phyloP scores from a whole-genome alignment of 2,797 vertebrate genomes.

The Carcharodon carcharias region DNA sequence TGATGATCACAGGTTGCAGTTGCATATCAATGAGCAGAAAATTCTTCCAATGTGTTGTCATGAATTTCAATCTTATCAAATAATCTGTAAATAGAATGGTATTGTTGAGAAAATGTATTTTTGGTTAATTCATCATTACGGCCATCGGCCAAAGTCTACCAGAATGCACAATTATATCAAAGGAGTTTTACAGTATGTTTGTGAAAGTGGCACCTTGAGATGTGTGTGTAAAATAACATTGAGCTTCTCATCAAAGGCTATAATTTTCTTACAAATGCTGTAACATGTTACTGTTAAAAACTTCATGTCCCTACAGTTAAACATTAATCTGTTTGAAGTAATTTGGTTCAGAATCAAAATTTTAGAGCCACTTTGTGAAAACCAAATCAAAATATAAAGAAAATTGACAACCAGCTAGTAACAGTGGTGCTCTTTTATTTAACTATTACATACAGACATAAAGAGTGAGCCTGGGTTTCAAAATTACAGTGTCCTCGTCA shows the following conservation, averaged over 20 bases:
- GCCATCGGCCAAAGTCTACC: background rate
- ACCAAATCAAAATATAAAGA: background rate
- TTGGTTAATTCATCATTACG: background rate
- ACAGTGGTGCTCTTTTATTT: background rate
- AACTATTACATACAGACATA: background rate
- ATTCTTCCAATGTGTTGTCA: background rate
- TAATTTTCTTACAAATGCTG: background rate
- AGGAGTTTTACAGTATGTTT: background rate
- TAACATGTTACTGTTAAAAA: conserved; percentile 4
- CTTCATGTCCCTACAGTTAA: background rate
- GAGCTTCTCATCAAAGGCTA: background rate
- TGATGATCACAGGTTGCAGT: background rate
- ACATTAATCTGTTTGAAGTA: background rate
- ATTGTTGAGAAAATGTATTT: background rate
- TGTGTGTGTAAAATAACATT: background rate
- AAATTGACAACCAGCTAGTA: background rate
- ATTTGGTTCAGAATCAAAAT: background rate
- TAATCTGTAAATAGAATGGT: background rate
- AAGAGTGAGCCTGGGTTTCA: background rate
- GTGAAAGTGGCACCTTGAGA: background rate
- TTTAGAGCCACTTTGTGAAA: conserved; percentile 4
- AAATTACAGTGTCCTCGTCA: background rate
- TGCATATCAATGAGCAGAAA: background rate
- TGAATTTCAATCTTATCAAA: background rate
- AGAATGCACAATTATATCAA: background rate